These are phyloP conservation scores for Sarotherodon lohbergeri DNA, from an alignment of 2,113 vertebrate genomes.

Conservation along the genomic window DNA sequence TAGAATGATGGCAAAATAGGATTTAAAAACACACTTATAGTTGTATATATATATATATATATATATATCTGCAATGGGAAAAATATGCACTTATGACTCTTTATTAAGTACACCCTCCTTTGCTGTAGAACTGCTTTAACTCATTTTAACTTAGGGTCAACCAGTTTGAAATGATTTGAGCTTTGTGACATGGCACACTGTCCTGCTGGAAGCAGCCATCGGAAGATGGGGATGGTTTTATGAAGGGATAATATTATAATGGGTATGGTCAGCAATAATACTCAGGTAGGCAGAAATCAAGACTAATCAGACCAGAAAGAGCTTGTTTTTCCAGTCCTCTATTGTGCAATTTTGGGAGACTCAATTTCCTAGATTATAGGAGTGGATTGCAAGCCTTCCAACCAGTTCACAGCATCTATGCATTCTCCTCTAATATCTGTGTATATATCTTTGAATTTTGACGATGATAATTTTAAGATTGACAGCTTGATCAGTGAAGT, in stretches of 20 bases:
- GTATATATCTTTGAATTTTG: not conserved
- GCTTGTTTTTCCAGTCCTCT: not conserved
- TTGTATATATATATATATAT: not conserved
- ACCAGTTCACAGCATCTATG: not conserved
- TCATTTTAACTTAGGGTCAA: too few species aligned
- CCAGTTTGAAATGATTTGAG: too few species aligned
- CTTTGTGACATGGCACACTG: not conserved
- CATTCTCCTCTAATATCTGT: not conserved
- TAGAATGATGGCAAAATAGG: not conserved
- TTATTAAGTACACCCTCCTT: not conserved
- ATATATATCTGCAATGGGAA: not conserved
- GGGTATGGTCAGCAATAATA: not conserved
- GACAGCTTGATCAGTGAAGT: not conserved
- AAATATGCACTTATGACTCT: not conserved
- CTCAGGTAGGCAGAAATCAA: not conserved
- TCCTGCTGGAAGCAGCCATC: not conserved
- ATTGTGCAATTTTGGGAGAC: not conserved
- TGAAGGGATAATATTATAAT: not conserved
- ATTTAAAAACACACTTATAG: not conserved
- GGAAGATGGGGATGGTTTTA: not conserved
- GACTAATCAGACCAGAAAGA: not conserved
- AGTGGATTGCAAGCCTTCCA: not conserved
- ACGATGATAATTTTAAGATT: not conserved
- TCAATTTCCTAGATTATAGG: not conserved
- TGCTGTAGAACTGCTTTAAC: too few species aligned